A percentile compares a stretch with the other conserved stretches of the same genome.
Conservation (phyloP, 2,113 vertebrate species). For the Macrotus californicus region DNA sequence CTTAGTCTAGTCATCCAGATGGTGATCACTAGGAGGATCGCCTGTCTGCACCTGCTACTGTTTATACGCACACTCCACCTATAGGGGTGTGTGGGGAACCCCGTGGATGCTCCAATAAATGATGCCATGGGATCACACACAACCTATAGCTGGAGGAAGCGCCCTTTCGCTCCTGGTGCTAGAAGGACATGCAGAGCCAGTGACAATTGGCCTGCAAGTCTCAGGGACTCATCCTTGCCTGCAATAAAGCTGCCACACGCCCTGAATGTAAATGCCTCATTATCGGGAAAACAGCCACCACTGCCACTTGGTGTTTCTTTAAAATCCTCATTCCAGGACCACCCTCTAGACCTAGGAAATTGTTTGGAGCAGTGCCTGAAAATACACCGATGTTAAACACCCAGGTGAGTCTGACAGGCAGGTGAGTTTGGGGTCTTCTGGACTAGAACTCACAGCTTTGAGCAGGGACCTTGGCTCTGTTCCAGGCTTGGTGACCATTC, state of each 20-base stretch:
- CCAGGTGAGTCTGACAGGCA: neutral
- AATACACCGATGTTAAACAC: neutral
- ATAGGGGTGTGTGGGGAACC: neutral
- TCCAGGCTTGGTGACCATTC: neutral
- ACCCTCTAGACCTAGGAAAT: neutral
- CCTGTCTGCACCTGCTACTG: slow-evolving; percentile 64
- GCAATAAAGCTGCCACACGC: no score
- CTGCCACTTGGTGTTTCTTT: neutral
- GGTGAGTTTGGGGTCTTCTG: neutral
- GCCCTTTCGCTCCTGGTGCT: no score
- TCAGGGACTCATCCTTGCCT: neutral
- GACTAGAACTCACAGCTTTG: neutral
- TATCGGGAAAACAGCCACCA: neutral
- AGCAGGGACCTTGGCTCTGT: neutral
- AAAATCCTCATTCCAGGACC: neutral
- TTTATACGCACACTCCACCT: slow-evolving; percentile 13
- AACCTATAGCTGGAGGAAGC: neutral
- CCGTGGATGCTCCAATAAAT: neutral
- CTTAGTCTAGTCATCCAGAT: slow-evolving; percentile 59
- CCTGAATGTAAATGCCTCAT: neutral
- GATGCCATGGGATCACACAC: neutral
- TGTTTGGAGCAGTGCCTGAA: neutral
- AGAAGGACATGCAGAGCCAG: neutral
- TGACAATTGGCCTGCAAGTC: neutral
- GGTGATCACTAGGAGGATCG: slow-evolving; percentile 62